Conservation (phyloP, 2,797 vertebrate species). For the Tympanoctomys barrerae region DNA sequence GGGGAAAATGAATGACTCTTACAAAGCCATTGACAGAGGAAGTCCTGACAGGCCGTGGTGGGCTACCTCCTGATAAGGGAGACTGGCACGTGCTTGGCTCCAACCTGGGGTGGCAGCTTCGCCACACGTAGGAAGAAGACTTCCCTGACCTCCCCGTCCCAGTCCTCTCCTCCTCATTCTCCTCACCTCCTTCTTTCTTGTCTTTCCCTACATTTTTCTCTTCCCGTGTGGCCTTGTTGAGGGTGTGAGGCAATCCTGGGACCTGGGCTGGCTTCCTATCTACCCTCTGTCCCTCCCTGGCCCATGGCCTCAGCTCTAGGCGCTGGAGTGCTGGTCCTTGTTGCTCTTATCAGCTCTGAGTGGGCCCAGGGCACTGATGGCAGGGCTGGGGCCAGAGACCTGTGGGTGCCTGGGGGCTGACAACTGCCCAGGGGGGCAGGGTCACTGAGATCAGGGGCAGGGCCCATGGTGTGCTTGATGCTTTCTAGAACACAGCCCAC, state of each 20-base stretch:
- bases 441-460: not conserved
- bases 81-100: not conserved
- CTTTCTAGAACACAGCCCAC: conserved; percentile 42
- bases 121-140: not conserved
- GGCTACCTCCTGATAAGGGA: not conserved
- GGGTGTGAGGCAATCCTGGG: not conserved
- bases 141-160: not conserved
- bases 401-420: not conserved
- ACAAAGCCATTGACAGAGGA: not conserved
- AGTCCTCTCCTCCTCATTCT: not conserved
- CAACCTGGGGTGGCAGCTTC: not conserved
- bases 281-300: not conserved
- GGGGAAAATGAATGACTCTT: not conserved
- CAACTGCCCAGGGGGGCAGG: not conserved
- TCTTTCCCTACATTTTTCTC: no score
- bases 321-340: not conserved
- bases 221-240: not conserved
- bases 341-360: not conserved
- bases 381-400: not conserved
- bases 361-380: not conserved
- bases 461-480: conserved; percentile 14
- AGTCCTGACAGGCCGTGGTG: accelerated
- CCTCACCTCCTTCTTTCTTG: no score
- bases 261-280: not conserved
- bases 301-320: not conserved